Percentiles rank a stretch among this genome's conserved stretches.
phyloP scores from a whole-genome alignment of 2,113 vertebrate species.

The Microtus oregoni region DNA sequence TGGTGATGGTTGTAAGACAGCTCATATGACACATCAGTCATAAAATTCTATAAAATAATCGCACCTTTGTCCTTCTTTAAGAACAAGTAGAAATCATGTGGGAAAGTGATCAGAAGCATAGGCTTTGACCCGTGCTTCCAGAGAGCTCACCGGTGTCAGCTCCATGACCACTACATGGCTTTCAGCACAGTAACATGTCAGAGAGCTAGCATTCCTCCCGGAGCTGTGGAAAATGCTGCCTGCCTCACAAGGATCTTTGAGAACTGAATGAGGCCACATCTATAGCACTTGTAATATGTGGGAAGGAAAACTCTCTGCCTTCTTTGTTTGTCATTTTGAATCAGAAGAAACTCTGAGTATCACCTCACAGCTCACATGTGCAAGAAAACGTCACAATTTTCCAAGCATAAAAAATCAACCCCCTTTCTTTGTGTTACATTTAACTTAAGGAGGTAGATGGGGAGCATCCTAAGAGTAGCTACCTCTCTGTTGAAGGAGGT shows the following conservation, averaged over 20 bases:
- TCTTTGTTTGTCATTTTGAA: background rate
- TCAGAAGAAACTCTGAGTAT: background rate
- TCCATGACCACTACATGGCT: background rate
- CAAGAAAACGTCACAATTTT: background rate
- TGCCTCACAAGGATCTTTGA: background rate
- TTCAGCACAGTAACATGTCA: background rate
- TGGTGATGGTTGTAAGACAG: background rate
- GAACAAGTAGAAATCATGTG: background rate
- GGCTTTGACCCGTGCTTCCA: background rate
- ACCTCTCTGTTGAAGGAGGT: background rate
- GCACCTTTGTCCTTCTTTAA: background rate
- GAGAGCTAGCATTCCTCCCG: background rate
- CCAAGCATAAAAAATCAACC: background rate
- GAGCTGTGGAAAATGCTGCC: background rate
- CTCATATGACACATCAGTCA: background rate
- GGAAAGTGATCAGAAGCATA: background rate
- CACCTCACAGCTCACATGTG: background rate
- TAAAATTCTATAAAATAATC: background rate
- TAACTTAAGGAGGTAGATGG: background rate
- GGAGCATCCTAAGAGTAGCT: background rate
- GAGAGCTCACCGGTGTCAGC: background rate
- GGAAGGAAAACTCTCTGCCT: background rate
- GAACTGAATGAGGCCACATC: background rate
- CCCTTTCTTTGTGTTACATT: background rate
- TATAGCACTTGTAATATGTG: background rate